phyloP scores from a whole-genome alignment of 1,140 invertebrate species.

The Pentalonia nigronervosa region DNA sequence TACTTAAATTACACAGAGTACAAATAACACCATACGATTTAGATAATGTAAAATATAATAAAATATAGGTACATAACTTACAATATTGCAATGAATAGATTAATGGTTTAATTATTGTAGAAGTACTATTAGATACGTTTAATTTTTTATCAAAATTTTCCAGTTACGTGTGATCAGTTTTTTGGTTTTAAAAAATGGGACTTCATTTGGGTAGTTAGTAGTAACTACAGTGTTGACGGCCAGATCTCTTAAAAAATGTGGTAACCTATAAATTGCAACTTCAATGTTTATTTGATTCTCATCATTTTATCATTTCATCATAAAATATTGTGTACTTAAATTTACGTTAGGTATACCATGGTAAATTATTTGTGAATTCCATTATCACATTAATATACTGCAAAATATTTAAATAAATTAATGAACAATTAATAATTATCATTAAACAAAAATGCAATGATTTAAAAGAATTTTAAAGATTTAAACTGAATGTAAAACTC shows the following conservation, averaged over 20 bases:
- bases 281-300: not conserved
- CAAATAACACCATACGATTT: not conserved
- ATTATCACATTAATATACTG: not conserved
- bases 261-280: not conserved
- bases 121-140: not conserved
- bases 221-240: not conserved
- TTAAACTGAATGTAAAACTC: not conserved
- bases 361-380: not conserved
- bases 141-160: not conserved
- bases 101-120: not conserved
- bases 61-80: not conserved
- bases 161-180: not conserved
- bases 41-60: too few species aligned
- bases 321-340: not conserved
- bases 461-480: not conserved
- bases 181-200: not conserved
- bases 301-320: not conserved
- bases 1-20: not conserved
- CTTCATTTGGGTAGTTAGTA: not conserved
- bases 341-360: not conserved
- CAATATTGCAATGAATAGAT: not conserved
- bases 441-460: not conserved
- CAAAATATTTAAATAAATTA: not conserved
- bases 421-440: not conserved
- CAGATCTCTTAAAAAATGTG: slow-evolving; percentile 1